Evolutionary conservation across 2,888 invertebrate species (phyloP), one percentile per base, ranked within the genome.

Genomic region (Baccha elongata): DNA sequence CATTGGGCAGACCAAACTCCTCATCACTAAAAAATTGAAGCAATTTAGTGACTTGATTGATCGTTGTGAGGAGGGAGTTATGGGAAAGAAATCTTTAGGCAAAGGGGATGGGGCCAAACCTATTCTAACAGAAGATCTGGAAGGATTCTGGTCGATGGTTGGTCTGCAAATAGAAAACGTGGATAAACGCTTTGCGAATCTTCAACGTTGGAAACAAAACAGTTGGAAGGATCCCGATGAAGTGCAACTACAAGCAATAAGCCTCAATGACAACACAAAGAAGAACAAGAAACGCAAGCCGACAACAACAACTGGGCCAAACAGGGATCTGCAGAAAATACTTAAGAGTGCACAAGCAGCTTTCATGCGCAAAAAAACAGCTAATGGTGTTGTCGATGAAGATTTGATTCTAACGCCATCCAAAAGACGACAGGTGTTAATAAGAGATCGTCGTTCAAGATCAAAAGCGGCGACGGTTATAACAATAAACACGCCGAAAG

Each of bases 1-100:
- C 0, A 92, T 95, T 69, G 96, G 96, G 0, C 96, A 96, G 90
- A 94, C 96, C 0, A 93, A 92, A 74, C 90, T 96, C n/a, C 90
- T 96, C 3, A 92, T 94, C 1, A 92, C 91, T 10, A 94, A 95
- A 87, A 96, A 96, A 87, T 94, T 96, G 85, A 91, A 93, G 87
- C 94, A 96, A 88, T 96, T 96, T 87, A 90, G 91, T 35, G 92
- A 92, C 15, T 89, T 95, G 1, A 94, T 92, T 15, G 88, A 91
- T 53, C 87, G 88, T 0, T 91, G 87, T 85, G 90, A 90, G 42
- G 74, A 86, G 0, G 86, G 87, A 0, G 87, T 86, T 0, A 86
- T 68, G 0, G 86, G 88, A 2, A 73, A 84, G 5, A 85, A 72
- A 1, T 19, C 64, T 4, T 53, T 32, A 0, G 48, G 69, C 0